Evolutionary conservation across 2,113 vertebrate species (phyloP), one percentile per base, ranked within the genome.

Genomic region (Ammodytes dubius): DNA sequence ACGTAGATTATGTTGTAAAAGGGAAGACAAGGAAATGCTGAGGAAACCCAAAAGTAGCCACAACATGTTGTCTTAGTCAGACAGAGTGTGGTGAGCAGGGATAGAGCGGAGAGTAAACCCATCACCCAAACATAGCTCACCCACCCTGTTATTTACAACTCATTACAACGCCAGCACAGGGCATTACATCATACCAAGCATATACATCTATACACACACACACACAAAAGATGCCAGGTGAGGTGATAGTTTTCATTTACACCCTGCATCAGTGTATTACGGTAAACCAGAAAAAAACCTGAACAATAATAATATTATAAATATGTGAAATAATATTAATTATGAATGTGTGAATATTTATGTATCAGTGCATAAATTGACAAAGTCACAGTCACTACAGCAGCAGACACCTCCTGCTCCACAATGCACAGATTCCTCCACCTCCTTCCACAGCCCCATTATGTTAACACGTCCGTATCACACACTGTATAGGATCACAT

Each of bases 41-140:
- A 91, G 82, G 50, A 82, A 81, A 87, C 83, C 83, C 71, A 88
- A 86, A 69, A 68, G 69, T 37, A 76, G 79, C 81, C 84, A 76
- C 84, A 74, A 81, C 80, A 76, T 68, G 84, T 74, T 83, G 82
- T 83, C 79, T 84, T 79, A 67, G 82, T 82, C 71, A 70, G 63
- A 42, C 67, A 66, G 76, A 68, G 82, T 65, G 50, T 52, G 81
- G 70, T 53, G 63, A 70, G 70, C 70, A 61, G 81, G 15, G 59
- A 17, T n/a, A 70, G 35, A 42, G 67, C 7, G 6, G 14, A 54
- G 57, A 67, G 69, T 13, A 46, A 74, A 74, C 74, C 80, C 82
- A 27, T 27, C 27, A 42, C 57, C 83, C 75, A 74, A 86, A 88
- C 73, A 74, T 6, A 54, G 53, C 57, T 73, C 53, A 3, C 5